Evolutionary conservation across 2,113 vertebrate species (phyloP).

Genomic region (Rhynchomys soricoides): DNA sequence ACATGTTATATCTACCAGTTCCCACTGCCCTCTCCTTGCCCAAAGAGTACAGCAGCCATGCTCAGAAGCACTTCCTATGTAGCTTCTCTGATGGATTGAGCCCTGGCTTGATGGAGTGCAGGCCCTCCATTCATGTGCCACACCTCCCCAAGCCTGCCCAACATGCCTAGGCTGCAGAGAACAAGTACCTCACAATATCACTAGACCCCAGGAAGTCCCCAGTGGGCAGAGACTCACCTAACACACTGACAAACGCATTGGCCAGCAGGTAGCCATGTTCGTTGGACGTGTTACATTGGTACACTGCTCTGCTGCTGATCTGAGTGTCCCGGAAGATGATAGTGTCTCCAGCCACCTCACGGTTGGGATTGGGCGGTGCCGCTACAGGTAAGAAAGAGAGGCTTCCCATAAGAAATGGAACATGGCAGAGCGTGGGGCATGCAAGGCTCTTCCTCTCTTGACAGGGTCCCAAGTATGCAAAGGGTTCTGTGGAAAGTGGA

Average conservation of each 20-base stretch:
- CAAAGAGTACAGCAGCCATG: neutral
- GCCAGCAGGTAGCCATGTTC: slow-evolving; percentile 96
- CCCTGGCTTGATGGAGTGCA: neutral
- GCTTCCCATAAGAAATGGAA: neutral
- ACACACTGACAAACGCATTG: slow-evolving; percentile 95
- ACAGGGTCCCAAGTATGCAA: neutral
- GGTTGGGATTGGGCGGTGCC: slow-evolving; percentile 88
- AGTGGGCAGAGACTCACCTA: slow-evolving; percentile 86
- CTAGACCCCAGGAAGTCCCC: neutral
- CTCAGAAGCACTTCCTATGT: neutral
- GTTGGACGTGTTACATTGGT: slow-evolving; percentile 98
- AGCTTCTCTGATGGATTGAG: neutral
- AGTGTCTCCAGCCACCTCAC: slow-evolving; percentile 92
- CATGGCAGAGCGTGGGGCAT: accelerated
- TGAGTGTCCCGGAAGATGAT: slow-evolving; percentile 95
- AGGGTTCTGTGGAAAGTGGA: neutral
- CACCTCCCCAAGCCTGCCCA: no score
- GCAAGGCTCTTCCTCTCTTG: neutral
- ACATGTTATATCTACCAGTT: neutral
- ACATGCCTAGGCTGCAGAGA: neutral
- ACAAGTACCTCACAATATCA: accelerated
- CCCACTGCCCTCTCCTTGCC: neutral
- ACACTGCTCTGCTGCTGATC: slow-evolving; percentile 95
- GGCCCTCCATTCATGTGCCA: neutral
- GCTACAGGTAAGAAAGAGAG: slow-evolving; percentile 77